Percentiles rank a stretch among this genome's conserved stretches.
Conservation (phyloP, 2,797 vertebrate species). For the Antrozous pallidus region DNA sequence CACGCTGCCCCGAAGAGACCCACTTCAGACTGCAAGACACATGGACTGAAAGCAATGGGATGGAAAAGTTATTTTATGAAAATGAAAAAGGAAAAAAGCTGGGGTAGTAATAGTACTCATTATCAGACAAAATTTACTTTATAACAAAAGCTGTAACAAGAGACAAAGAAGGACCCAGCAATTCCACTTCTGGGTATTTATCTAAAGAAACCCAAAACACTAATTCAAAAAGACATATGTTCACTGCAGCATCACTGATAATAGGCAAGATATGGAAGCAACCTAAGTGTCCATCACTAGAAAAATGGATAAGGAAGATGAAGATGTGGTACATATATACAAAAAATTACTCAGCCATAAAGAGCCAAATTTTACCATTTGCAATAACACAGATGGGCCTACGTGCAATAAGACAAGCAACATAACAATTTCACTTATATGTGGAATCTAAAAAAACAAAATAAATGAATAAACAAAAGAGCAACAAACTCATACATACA, state of each 20-base stretch:
- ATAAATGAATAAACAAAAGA: neutral
- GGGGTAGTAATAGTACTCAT: neutral
- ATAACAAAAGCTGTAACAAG: neutral
- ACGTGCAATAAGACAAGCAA: neutral
- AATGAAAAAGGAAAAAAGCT: neutral
- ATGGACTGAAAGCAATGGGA: neutral
- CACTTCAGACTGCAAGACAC: neutral
- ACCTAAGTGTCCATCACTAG: neutral
- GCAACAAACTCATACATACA: neutral
- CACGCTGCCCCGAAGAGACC: neutral
- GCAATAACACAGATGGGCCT: neutral
- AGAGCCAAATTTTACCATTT: neutral
- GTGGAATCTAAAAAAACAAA: neutral
- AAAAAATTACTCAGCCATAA: neutral
- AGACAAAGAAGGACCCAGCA: neutral
- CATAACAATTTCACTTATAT: neutral
- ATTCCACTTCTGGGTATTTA: neutral
- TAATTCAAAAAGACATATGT: neutral
- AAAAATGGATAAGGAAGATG: neutral
- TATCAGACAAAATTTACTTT: neutral
- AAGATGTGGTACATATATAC: neutral
- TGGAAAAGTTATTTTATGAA: neutral
- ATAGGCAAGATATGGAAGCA: neutral
- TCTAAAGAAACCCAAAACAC: neutral
- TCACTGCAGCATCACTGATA: neutral